phyloP scores from a whole-genome alignment of 2,888 invertebrate species.

The Chesias legatella region DNA sequence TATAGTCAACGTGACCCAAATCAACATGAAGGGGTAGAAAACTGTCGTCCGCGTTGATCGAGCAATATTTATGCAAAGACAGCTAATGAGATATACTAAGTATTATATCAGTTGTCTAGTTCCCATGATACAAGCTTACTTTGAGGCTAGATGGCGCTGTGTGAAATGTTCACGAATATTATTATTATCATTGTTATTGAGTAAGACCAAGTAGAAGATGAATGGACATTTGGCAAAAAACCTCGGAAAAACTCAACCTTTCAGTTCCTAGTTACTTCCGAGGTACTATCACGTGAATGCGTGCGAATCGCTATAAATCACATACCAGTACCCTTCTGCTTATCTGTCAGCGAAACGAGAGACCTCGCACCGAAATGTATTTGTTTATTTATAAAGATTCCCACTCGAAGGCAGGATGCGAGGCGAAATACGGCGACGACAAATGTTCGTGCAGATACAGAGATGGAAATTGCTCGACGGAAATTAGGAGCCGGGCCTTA shows the following conservation, averaged over 20 bases:
- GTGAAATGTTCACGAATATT: no score
- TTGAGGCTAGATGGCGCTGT: no score
- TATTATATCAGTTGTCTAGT: no score
- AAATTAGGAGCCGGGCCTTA: conserved; percentile 31
- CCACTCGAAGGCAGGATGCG: conserved; percentile 34
- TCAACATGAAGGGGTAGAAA: conserved; percentile 15
- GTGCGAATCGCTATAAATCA: conserved; percentile 14
- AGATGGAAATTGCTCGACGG: conserved; percentile 38
- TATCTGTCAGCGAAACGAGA: conserved; percentile 18
- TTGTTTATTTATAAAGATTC: conserved; percentile 32
- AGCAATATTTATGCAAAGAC: neutral
- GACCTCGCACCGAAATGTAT: conserved; percentile 21
- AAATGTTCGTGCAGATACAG: conserved; percentile 40
- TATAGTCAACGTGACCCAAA: conserved; percentile 43
- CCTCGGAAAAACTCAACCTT: conserved; percentile 8
- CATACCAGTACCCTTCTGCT: conserved; percentile 8
- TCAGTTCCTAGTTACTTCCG: conserved; percentile 6
- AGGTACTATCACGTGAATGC: conserved; percentile 11
- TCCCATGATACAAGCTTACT: no score
- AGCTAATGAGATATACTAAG: no score
- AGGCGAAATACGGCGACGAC: conserved; percentile 38
- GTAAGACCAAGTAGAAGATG: neutral
- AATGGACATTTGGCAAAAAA: neutral
- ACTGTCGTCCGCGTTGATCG: conserved; percentile 1
- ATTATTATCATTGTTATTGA: no score